Evolutionary conservation across 2,113 vertebrate species (phyloP), one percentile per base, ranked within the genome.

Genomic region (Oceanodroma tethys): DNA sequence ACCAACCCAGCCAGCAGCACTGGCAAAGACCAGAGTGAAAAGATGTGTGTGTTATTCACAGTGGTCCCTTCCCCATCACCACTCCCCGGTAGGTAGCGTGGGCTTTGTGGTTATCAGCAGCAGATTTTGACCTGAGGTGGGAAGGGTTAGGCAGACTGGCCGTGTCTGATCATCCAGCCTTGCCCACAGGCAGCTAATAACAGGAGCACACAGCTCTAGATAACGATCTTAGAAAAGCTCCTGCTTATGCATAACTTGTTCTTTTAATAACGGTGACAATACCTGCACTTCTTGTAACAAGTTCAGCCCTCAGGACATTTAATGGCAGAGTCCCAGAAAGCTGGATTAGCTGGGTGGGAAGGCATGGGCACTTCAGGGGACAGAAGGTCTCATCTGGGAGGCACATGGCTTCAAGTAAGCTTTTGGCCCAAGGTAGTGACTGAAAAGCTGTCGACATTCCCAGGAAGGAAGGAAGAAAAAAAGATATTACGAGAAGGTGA

Each of bases 381-480:
- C 8, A 55, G 7, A 32, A 93, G 50, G 48, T 81, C n/a, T 95
- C 70, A 65, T 29, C 43, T 80, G 42, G 43, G 50, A 67, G 47
- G 48, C 15, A 84, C 52, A 72, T 30, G 15, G 72, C 45, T 94
- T 71, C 78, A 86, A 78, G 59, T 60, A 72, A 88, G 47, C 36
- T 83, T 48, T 88, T 18, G 4, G 58, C 32, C 65, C 47, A 76
- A 65, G 16, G 6, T 53, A 43, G 42, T 32, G 36, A 47, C 40
- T 86, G 79, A 93, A 93, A 83, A 2, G 1, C 42, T 95, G 85
- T 36, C 1, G 52, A 70, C 27, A 52, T 86, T 95, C 86, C 73
- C 26, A 36, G 75, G 75, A 93, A 94, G 42, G 16, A 90, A 89
- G 63, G n/a, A 79, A 94, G 38, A 32, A 56, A 81, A 75, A 85